Percentiles rank a stretch among this genome's conserved stretches.
These are phyloP conservation scores for Tyrannus savana DNA, from an alignment of 2,113 vertebrate genomes.

Conservation along the genomic window DNA sequence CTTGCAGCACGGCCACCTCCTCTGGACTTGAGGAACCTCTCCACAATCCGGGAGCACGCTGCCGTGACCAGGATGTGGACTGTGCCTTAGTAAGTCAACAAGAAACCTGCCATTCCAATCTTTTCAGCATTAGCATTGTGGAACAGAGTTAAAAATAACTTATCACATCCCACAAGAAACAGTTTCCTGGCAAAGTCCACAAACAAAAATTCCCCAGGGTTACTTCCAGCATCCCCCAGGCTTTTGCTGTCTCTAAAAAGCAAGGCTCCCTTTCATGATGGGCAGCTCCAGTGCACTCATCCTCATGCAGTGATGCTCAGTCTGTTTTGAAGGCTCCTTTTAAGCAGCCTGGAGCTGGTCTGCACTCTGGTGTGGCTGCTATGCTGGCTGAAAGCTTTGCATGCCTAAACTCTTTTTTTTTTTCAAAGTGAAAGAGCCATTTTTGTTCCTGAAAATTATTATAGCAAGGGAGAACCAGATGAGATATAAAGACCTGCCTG, in stretches of 20 bases:
- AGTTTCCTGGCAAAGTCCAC: not conserved
- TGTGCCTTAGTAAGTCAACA: conserved; percentile 84
- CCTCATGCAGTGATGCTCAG: not conserved
- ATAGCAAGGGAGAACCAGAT: not conserved
- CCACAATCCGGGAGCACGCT: conserved; percentile 89
- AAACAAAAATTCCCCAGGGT: not conserved
- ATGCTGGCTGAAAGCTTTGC: not conserved
- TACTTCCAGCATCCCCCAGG: not conserved
- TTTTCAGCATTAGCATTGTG: not conserved
- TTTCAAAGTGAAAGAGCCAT: not conserved
- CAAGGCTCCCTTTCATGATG: not conserved
- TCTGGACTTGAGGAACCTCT: conserved; percentile 89
- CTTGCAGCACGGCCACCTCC: conserved; percentile 88
- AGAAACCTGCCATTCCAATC: not conserved
- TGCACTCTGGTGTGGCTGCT: not conserved
- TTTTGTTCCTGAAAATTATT: not conserved
- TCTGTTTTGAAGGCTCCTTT: not conserved
- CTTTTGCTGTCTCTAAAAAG: not conserved
- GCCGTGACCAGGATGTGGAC: conserved; percentile 84
- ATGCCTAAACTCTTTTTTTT: not conserved
- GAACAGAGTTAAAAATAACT: conserved; percentile 20
- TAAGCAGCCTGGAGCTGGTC: not conserved
- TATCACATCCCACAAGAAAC: not conserved
- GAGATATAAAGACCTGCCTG: not conserved
- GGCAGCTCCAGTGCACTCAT: not conserved